Evolutionary conservation across 2,113 vertebrate species (phyloP), one percentile per base, ranked within the genome.

Genomic region (Alethe castanea): DNA sequence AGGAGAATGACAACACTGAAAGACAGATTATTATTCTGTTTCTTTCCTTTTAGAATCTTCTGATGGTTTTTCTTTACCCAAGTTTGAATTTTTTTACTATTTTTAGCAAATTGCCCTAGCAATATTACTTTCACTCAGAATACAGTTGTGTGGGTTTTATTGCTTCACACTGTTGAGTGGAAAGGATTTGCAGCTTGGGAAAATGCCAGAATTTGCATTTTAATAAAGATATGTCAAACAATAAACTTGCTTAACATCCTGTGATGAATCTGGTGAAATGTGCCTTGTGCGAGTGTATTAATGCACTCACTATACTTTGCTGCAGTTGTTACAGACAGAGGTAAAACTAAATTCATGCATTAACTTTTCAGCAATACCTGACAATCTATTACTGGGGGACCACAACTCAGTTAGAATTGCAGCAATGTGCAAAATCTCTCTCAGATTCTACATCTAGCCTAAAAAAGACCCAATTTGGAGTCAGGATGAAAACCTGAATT

Each of bases 131-230:
- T 77, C 35, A n/a, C 13, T 69, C 88, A 70, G 71, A 94, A 85
- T 72, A 86, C 31, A 91, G 42, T 54, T 88, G 8, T 88, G 70
- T 72, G 33, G 25, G 23, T 77, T 81, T 92, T 86, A 56, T 28
- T 47, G 35, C 74, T 91, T 92, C 66, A 79, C 53, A 53, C 38
- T 70, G 5, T 15, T 17, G 82, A 80, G 50, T 79, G 40, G 33
- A 82, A 94, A 80, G 56, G 35, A 94, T 83, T 93, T 90, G 64
- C 65, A 91, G 24, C 28, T 92, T 93, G 70, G 33, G 66, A 78
- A 96, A 96, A 93, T 80, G 60, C 90, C 64, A 97, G 89, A 94
- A 92, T 86, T 94, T 82, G 73, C 86, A 95, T 95, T 96, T 97
- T 96, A 86, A 95, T 96, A 93, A 95, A 97, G 78, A 84, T 83